These are phyloP conservation scores for Stenchaetothrips biformis DNA, from an alignment of 2,888 invertebrate species.

Conservation along the genomic window DNA sequence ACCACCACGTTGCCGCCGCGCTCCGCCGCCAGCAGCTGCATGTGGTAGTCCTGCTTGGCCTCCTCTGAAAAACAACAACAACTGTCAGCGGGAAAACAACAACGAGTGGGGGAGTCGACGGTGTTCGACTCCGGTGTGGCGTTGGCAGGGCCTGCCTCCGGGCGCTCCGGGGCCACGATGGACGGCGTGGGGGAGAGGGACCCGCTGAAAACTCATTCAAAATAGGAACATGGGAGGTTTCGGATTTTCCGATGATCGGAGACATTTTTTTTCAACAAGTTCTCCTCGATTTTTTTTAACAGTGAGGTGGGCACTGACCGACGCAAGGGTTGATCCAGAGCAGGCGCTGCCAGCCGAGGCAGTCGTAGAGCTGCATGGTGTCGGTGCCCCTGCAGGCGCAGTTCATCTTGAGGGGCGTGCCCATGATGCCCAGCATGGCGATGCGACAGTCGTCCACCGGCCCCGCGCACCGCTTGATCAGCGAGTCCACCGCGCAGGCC, in stretches of 20 bases:
- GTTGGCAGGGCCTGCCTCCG: too few species aligned
- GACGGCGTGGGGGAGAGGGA: too few species aligned
- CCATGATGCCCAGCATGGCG: conserved; percentile 81
- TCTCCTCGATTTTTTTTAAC: not conserved
- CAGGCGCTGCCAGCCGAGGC: conserved; percentile 83
- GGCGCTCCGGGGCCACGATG: too few species aligned
- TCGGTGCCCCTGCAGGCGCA: conserved; percentile 86
- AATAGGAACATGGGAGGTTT: not conserved
- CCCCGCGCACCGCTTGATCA: conserved; percentile 84
- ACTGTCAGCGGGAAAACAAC: conserved; percentile 25
- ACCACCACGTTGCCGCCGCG: conserved; percentile 31
- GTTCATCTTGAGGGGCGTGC: conserved; percentile 80
- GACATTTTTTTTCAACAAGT: not conserved
- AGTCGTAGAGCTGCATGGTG: conserved; percentile 77
- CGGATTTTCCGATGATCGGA: not conserved
- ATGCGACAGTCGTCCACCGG: conserved; percentile 77
- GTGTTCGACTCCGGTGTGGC: too few species aligned
- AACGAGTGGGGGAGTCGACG: too few species aligned
- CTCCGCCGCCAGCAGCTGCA: conserved; percentile 45
- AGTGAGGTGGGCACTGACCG: conserved; percentile 56
- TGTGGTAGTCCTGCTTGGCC: conserved; percentile 82
- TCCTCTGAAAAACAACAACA: conserved; percentile 59
- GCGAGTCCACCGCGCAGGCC: conserved; percentile 84
- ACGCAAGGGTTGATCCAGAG: conserved; percentile 91
- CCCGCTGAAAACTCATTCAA: too few species aligned